These are phyloP conservation scores for Synodontis membranacea DNA, from an alignment of 2,113 vertebrate genomes.

Conservation along the genomic window DNA sequence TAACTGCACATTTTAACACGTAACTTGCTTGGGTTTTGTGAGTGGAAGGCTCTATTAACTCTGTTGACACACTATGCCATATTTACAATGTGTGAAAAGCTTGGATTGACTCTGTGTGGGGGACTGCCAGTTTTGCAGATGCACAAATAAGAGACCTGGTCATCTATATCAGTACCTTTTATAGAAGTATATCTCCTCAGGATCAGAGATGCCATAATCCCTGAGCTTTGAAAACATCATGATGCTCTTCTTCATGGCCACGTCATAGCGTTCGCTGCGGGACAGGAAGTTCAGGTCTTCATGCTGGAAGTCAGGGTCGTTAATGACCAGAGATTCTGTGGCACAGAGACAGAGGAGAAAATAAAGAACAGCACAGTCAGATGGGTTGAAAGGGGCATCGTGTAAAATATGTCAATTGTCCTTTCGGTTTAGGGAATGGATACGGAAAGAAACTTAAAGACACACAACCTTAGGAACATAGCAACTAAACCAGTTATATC, in stretches of 20 bases:
- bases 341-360: not conserved
- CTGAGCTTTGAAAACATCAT: slow-evolving; percentile 86
- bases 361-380: not conserved
- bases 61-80: not conserved
- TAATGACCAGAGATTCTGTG: slow-evolving; percentile 83
- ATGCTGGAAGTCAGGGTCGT: slow-evolving; percentile 86
- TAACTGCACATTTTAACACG: not conserved
- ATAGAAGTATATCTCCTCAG: slow-evolving; percentile 88
- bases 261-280: slow-evolving; percentile 89
- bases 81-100: not conserved
- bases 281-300: slow-evolving; percentile 91
- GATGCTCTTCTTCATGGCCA: slow-evolving; percentile 86
- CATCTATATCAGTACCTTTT: slow-evolving; percentile 78
- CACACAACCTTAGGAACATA: not conserved
- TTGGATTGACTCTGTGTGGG: no score
- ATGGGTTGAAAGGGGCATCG: not conserved
- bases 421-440: not conserved
- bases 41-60: not conserved
- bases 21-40: not conserved
- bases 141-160: not conserved
- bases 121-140: not conserved
- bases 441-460: not conserved
- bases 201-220: slow-evolving; percentile 86
- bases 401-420: not conserved
- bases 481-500: not conserved